A percentile compares a stretch with the other conserved stretches of the same genome.
These are phyloP conservation scores for Antigone vipio DNA, from an alignment of 2,113 vertebrate genomes.

Conservation along the genomic window DNA sequence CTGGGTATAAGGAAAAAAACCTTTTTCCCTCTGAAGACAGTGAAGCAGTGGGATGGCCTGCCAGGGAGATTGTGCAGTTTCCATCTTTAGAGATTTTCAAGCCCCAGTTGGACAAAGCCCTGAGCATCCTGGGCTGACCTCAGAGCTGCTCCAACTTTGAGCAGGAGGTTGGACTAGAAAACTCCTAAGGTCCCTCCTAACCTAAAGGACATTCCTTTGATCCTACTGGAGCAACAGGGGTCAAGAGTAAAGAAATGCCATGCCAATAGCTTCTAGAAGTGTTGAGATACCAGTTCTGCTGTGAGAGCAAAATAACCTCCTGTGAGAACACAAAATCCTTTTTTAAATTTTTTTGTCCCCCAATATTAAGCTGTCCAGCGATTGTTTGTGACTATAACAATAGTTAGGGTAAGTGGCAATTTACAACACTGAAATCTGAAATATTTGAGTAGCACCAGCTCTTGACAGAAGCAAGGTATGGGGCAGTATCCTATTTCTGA, in stretches of 20 bases:
- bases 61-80: not conserved
- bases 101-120: not conserved
- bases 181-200: not conserved
- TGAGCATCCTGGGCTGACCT: not conserved
- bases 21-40: not conserved
- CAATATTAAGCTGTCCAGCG: not conserved
- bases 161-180: not conserved
- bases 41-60: not conserved
- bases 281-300: not conserved
- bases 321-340: not conserved
- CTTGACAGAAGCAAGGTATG: not conserved
- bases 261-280: not conserved
- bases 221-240: not conserved
- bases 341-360: accelerated
- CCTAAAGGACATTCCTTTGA: not conserved
- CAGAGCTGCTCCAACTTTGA: not conserved
- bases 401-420: not conserved
- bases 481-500: not conserved
- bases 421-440: not conserved
- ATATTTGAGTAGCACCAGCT: not conserved
- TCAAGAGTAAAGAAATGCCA: not conserved
- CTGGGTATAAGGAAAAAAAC: not conserved
- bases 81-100: not conserved
- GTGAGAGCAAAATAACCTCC: not conserved
- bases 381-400: not conserved